phyloP scores from a whole-genome alignment of 2,888 invertebrate species.

The Xestobium rufovillosum region DNA sequence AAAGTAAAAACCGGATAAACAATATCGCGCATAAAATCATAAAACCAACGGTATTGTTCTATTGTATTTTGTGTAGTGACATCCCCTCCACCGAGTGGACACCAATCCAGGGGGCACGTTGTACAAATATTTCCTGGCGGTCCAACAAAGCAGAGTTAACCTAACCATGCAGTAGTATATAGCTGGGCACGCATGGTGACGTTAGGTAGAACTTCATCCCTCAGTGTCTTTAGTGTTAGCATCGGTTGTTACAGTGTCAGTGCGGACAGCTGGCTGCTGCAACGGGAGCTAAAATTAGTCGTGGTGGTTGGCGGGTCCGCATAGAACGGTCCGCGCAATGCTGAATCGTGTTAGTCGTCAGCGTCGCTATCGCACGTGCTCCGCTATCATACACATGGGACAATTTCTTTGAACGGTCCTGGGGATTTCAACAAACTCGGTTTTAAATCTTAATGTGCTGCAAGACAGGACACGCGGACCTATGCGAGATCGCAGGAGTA shows the following conservation, averaged over 20 bases:
- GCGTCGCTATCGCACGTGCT: too few relatives aligned
- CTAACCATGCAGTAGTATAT: constrained; percentile 18
- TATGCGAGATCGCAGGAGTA: constrained; percentile 44
- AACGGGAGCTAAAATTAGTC: constrained; percentile 34
- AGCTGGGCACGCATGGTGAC: constrained; percentile 15
- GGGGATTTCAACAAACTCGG: too few relatives aligned
- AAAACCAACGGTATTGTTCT: too few relatives aligned
- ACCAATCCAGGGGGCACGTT: constrained; percentile 37
- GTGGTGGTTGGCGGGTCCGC: constrained; percentile 22
- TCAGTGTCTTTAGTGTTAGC: constrained; percentile 15
- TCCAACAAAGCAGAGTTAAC: background rate
- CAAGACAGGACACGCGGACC: constrained; percentile 36
- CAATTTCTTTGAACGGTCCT: too few relatives aligned
- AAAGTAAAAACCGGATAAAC: constrained; percentile 9
- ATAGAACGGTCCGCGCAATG: constrained; percentile 9
- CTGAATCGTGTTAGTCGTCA: too few relatives aligned
- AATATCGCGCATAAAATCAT: constrained; percentile 15
- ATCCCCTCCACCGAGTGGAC: background rate
- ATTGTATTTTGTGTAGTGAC: too few relatives aligned
- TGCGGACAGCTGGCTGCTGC: constrained; percentile 29
- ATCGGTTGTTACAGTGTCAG: constrained; percentile 17
- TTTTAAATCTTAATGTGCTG: constrained; percentile 32
- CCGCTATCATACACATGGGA: too few relatives aligned
- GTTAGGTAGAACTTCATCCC: constrained; percentile 9
- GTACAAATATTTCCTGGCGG: constrained; percentile 19